A percentile compares a stretch with the other conserved stretches of the same genome.
Evolutionary conservation across 1,140 invertebrate genomes (phyloP).

Genomic region (Neomicropteryx cornuta): DNA sequence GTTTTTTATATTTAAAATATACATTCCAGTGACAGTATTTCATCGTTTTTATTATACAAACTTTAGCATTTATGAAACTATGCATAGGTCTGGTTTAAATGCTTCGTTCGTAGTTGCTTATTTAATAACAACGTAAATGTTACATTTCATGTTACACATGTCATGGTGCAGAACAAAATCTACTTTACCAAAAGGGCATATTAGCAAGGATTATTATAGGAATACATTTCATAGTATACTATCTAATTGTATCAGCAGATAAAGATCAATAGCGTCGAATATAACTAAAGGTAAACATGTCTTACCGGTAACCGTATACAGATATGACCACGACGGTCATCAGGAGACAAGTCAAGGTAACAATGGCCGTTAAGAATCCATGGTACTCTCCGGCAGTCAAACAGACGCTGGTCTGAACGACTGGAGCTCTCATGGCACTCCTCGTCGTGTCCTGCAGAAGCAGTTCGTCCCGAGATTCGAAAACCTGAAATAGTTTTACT

Average conservation of each 20-base stretch:
- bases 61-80: no score
- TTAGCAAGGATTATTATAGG: no score
- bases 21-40: no score
- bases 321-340: constrained; percentile 51
- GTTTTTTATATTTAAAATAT: no score
- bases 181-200: no score
- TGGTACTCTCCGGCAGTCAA: constrained; percentile 66
- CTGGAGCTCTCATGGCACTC: constrained; percentile 41
- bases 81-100: no score
- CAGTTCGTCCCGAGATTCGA: constrained; percentile 61
- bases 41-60: no score
- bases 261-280: neutral
- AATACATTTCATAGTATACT: neutral
- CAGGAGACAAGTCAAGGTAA: constrained; percentile 56
- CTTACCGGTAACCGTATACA: constrained; percentile 55
- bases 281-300: neutral
- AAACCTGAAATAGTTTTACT: constrained; percentile 33
- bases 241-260: constrained; percentile 3
- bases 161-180: no score
- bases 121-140: no score
- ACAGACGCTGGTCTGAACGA: constrained; percentile 54
- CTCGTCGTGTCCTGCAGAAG: no score
- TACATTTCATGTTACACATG: no score
- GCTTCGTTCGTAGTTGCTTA: no score
- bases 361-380: constrained; percentile 57